Conservation (phyloP, 2,113 vertebrate species). For the Brachypteracias leptosomus region DNA sequence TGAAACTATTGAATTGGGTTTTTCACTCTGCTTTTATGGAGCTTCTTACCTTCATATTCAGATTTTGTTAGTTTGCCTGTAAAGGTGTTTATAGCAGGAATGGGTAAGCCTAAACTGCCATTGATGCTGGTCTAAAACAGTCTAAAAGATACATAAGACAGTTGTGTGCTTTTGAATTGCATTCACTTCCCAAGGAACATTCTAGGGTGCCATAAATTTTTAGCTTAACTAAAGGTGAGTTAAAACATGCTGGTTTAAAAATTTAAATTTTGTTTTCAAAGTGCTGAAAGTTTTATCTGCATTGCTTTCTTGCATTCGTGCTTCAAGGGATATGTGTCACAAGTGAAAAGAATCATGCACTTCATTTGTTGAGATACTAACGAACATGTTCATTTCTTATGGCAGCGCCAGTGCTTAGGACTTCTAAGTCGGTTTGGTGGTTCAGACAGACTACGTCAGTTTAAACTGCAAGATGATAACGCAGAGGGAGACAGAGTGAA, state of each 20-base stretch:
- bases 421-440: conserved; percentile 90
- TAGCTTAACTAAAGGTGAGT: not conserved
- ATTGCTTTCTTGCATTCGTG: not conserved
- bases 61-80: not conserved
- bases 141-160: not conserved
- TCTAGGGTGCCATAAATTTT: not conserved
- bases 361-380: not conserved
- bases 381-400: not conserved
- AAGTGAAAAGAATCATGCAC: not conserved
- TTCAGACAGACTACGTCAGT: conserved; percentile 85
- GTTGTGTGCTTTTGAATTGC: not conserved
- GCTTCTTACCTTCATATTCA: not conserved
- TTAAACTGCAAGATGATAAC: conserved; percentile 86
- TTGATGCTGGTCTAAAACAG: not conserved
- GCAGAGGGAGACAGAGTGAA: conserved; percentile 82
- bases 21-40: not conserved
- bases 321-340: not conserved
- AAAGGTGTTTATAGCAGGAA: not conserved
- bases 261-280: not conserved
- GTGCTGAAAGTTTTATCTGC: not conserved
- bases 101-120: not conserved
- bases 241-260: not conserved
- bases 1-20: not conserved
- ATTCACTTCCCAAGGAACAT: not conserved
- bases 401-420: conserved; percentile 88